phyloP scores from a whole-genome alignment of 2,113 vertebrate species.

The Scolopax mira region DNA sequence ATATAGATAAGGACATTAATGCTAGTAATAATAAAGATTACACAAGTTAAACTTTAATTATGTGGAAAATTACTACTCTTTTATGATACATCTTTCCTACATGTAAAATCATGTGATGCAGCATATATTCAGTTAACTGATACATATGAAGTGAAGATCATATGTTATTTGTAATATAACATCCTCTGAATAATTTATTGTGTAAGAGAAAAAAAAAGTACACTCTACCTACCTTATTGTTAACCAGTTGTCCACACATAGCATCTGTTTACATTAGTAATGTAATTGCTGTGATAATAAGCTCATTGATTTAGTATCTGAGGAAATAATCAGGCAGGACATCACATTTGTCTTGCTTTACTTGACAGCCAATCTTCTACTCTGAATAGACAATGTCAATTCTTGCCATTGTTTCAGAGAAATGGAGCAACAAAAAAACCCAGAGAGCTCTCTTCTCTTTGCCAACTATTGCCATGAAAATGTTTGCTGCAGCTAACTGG shows the following conservation, averaged over 20 bases:
- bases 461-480: background rate
- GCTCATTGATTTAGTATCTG: constrained; percentile 89
- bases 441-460: background rate
- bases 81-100: background rate
- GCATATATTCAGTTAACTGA: background rate
- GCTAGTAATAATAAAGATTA: background rate
- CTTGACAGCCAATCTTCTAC: constrained; percentile 82
- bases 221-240: constrained; percentile 59
- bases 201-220: background rate
- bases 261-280: constrained; percentile 92
- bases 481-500: background rate
- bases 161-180: background rate
- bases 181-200: background rate
- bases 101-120: background rate
- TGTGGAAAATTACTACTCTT: background rate
- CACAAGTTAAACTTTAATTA: background rate
- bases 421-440: constrained; percentile 55
- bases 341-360: constrained; percentile 92
- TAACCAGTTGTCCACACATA: constrained; percentile 80
- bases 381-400: constrained; percentile 81
- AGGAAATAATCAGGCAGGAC: constrained; percentile 89
- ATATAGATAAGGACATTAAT: background rate
- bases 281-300: constrained; percentile 93
- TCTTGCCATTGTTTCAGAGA: constrained; percentile 79
- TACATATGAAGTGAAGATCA: background rate